A percentile compares a stretch with the other conserved stretches of the same genome.
Conservation (phyloP, 2,797 vertebrate genomes). For the Intellagama lesueurii region DNA sequence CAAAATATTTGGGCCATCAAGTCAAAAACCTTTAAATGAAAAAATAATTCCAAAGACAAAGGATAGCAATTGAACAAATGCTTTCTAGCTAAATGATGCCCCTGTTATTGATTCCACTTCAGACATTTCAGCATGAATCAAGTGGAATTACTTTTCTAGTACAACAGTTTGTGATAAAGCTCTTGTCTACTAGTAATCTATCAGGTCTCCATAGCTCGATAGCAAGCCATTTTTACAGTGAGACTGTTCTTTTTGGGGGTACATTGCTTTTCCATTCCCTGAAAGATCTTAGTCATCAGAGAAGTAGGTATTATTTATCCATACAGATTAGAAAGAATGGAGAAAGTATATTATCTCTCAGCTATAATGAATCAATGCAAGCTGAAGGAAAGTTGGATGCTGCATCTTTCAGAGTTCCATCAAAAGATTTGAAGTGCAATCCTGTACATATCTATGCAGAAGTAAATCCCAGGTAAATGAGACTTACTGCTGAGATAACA, state of each 20-base stretch:
- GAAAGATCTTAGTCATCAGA: neutral
- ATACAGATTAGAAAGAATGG: neutral
- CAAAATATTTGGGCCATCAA: neutral
- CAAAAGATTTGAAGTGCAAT: neutral
- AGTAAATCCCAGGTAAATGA: neutral
- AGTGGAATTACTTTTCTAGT: neutral
- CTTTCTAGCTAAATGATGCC: neutral
- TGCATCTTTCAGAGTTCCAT: neutral
- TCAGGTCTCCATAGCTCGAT: neutral
- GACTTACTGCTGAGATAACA: neutral
- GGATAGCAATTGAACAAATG: neutral
- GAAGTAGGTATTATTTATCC: neutral
- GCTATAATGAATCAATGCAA: neutral
- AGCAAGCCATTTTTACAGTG: neutral
- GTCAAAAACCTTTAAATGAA: neutral
- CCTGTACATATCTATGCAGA: neutral
- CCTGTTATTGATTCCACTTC: conserved; percentile 8
- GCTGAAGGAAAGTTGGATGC: neutral
- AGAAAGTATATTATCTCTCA: neutral
- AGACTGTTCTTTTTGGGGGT: neutral
- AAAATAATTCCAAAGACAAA: conserved; percentile 1
- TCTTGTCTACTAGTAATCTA: neutral
- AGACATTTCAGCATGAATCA: conserved; percentile 19
- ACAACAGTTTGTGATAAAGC: neutral
- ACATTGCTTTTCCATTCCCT: neutral